Base-by-base conservation (phyloP, 2,113 vertebrate genomes). In the Onychostruthus taczanowskii region DNA sequence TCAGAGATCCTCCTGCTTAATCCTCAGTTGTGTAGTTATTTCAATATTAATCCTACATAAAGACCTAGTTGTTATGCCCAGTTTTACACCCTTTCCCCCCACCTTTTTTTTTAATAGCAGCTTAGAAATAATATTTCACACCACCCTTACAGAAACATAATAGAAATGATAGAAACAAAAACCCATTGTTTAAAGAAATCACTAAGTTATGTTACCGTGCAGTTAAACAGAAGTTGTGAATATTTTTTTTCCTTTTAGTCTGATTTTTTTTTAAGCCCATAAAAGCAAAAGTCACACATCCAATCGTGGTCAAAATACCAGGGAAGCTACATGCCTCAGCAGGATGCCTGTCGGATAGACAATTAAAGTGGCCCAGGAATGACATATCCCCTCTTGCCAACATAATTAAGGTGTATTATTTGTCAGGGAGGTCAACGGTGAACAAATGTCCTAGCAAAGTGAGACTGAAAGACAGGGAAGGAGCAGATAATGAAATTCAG, bases 321-420 rank as follows among this genome's bases (percentile, higher is more conserved):
- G 85, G 74, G 97, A 97, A 98, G 97, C 97, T 89, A 81, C 97
- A 89, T 20, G 91, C 89, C 92, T 17, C 97, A 96, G 97, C 96
- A 97, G 96, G 98, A 98, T 63, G 97, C 97, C 97, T 98, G 98
- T 98, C 95, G 95, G 97, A 98, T 96, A 98, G 98, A 98, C 98
- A 98, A 98, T 98, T 98, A 98, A 98, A 98, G 98, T 98, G 98
- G 98, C 98, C 98, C 91, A 94, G 97, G 98, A 98, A 98, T 98
- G 98, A 98, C 99, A 99, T 98, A 98, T 98, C 97, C 98, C 98
- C 98, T 98, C 97, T 98, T 97, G 97, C 98, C 98, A 98, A 99
- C 99, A 99, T 99, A 99, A 99, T 99, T 99, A 99, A 99, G 99
- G 99, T 99, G 98, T 98, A 98, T 99, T 98, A 98, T 98, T 98